These are phyloP conservation scores for Actinia equina DNA, from an alignment of 64 coral and sea anemone species.

Conservation along the genomic window DNA sequence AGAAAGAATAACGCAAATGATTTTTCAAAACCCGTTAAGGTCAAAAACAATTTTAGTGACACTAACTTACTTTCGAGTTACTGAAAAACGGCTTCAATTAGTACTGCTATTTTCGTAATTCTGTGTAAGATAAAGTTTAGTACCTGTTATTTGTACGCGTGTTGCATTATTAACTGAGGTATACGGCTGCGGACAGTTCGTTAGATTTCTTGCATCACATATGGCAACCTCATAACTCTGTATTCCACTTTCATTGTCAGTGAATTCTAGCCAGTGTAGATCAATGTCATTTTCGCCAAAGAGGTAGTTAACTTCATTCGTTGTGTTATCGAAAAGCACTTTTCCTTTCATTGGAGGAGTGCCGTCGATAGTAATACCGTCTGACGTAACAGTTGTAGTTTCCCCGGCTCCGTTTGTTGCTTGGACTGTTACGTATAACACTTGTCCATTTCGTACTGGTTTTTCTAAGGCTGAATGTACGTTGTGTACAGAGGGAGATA, in stretches of 20 bases:
- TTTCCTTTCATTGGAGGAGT: conserved; percentile 61
- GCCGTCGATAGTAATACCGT: conserved; percentile 76
- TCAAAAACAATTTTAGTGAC: neutral
- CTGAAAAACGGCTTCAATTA: neutral
- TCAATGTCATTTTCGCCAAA: conserved; percentile 40
- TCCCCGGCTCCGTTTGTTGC: conserved; percentile 82
- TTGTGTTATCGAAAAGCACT: conserved; percentile 53
- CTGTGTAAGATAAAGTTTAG: neutral
- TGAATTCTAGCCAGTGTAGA: conserved; percentile 64
- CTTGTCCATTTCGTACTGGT: conserved; percentile 52
- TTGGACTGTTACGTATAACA: conserved; percentile 59
- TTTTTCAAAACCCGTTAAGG: neutral
- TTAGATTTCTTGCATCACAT: conserved; percentile 67
- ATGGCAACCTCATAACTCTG: conserved; percentile 76
- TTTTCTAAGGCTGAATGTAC: conserved; percentile 24
- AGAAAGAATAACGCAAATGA: neutral
- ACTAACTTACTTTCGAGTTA: neutral
- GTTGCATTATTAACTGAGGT: conserved; percentile 44
- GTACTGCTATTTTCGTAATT: neutral
- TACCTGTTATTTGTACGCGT: conserved; percentile 64
- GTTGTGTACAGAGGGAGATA: conserved; percentile 25
- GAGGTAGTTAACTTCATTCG: conserved; percentile 57
- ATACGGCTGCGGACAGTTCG: conserved; percentile 63
- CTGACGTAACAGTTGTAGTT: conserved; percentile 46
- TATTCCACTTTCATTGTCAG: conserved; percentile 75